These are phyloP conservation scores for Brachionus paranguensis DNA, from an alignment of 1,140 invertebrate species.

Conservation along the genomic window DNA sequence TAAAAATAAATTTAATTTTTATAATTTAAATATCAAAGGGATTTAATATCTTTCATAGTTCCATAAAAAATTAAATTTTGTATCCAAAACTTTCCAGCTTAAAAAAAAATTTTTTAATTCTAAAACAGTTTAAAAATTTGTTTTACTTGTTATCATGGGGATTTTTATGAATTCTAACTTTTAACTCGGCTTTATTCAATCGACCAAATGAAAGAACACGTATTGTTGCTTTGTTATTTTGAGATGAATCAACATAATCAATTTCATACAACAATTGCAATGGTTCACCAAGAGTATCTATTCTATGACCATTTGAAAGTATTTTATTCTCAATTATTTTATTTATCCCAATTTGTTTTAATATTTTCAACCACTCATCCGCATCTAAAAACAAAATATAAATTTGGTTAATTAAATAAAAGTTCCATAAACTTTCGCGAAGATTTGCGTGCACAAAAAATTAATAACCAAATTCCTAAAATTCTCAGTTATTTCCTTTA, in stretches of 20 bases:
- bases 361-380: neutral
- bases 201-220: neutral
- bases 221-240: neutral
- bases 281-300: neutral
- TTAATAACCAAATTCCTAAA: no score
- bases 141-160: neutral
- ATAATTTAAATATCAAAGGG: no score
- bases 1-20: no score
- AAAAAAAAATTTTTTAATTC: neutral
- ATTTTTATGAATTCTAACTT: neutral
- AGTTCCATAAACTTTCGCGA: neutral
- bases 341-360: neutral
- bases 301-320: neutral
- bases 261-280: neutral
- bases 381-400: neutral
- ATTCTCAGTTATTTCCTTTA: no score
- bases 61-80: constrained; percentile 4
- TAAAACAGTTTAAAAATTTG: neutral
- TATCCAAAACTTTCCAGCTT: neutral
- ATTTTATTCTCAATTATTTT: neutral
- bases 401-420: neutral
- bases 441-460: no score
- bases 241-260: neutral
- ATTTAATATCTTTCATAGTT: neutral
- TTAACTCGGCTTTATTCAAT: neutral